Evolutionary conservation across 37 sponge, comb jelly and placozoan genomes (phyloP), one percentile per base, ranked within the genome.

Genomic region (Halichondria panicea): DNA sequence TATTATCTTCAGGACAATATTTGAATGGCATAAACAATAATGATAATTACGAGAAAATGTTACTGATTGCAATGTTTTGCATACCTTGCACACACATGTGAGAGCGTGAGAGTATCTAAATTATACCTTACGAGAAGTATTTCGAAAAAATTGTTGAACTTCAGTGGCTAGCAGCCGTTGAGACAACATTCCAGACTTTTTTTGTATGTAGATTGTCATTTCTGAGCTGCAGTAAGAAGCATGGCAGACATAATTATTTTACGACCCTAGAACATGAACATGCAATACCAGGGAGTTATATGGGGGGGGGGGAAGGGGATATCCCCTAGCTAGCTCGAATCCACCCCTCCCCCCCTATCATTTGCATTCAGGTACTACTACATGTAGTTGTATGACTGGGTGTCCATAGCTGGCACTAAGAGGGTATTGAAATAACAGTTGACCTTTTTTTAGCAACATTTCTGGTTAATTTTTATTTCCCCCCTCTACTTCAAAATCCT

Each of bases 121-220:
- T 33, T 1, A 7, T 33, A 79, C 87, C 66, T 81, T 78, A 38
- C 82, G 55, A 36, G 69, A 71, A 0, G 55, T 40, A 58, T 81
- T 60, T 39, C 84, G 83, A n/a, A 94, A 81, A 48, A 79, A 82
- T 43, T 74, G 72, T 67, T 53, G 90, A 15, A 90, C 82, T 55
- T 83, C 79, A 8, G 72, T 77, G 8, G 97, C 94, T 11, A 84
- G 74, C 52, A 96, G 50, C 1, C 86, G 77, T 12, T 80, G 66
- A 13, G 78, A 77, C 7, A 91, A 91, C 67, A 89, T 54, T 1
- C 76, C 65, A 4, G 94, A 83, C 52, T 76, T 82, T 58, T 89
- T 86, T 11, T 75, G 41, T 18, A 96, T 64, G 70, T 90, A 90
- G 43, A 96, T 75, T 1, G 88, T 89, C 43, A 94, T 63, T 73